Evolutionary conservation across 1,140 invertebrate genomes (phyloP).

Genomic region (Calliphora vicina): DNA sequence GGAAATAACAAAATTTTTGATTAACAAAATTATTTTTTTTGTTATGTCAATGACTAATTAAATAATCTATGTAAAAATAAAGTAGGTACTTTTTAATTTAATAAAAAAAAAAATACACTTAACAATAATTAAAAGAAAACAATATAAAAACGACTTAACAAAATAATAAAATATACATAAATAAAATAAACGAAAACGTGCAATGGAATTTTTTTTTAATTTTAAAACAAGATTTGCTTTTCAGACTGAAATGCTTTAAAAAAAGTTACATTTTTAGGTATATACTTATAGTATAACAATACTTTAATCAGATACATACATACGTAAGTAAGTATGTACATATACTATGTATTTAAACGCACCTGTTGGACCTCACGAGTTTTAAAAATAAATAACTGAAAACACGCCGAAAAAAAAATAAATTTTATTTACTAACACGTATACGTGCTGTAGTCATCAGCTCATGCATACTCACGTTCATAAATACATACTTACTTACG

Average conservation of each 20-base stretch:
- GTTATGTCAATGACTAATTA: neutral
- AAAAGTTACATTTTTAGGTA: neutral
- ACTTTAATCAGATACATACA: too few species aligned
- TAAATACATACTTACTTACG: neutral
- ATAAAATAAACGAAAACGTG: neutral
- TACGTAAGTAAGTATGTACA: neutral
- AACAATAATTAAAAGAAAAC: neutral
- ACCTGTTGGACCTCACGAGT: conserved; percentile 33
- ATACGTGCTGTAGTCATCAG: neutral
- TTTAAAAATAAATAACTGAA: neutral
- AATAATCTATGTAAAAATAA: neutral
- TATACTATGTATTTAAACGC: neutral
- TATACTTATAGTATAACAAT: neutral
- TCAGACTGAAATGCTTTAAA: neutral
- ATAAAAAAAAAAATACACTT: neutral
- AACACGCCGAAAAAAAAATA: neutral
- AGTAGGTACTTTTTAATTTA: neutral
- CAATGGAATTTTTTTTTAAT: conserved; percentile 1
- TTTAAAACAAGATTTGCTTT: too few species aligned
- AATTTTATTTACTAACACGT: neutral
- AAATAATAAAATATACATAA: neutral
- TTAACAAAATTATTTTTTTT: too few species aligned
- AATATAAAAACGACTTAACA: neutral
- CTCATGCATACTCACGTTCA: neutral
- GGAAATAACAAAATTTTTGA: too few species aligned